A percentile compares a stretch with the other conserved stretches of the same genome.
These are phyloP conservation scores for Patella ulyssiponensis DNA, from an alignment of 2,888 invertebrate genomes.

Conservation along the genomic window DNA sequence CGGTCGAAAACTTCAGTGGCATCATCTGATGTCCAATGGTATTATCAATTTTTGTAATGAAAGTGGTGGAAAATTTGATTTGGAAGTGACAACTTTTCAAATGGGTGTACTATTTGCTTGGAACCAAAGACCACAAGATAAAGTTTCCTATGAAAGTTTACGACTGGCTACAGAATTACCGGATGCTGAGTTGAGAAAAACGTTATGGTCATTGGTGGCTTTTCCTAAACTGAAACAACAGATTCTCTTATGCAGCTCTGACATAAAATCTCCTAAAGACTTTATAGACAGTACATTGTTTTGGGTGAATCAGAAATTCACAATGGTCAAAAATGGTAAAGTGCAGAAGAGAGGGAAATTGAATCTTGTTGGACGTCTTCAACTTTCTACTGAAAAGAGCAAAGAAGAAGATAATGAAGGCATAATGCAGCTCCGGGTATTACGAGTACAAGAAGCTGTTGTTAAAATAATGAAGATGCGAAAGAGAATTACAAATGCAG, in stretches of 20 bases:
- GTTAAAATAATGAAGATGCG: conserved; percentile 99
- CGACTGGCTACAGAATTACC: conserved; percentile 96
- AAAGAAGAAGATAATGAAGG: conserved; percentile 98
- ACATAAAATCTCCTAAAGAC: conserved; percentile 89
- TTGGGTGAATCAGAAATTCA: conserved; percentile 98
- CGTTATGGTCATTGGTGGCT: conserved; percentile 93
- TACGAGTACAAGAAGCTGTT: conserved; percentile 95
- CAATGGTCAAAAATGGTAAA: conserved; percentile 91
- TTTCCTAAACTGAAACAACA: conserved; percentile 97
- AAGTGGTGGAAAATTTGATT: conserved; percentile 87
- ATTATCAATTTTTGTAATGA: conserved; percentile 95
- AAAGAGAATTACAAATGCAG: conserved; percentile 92
- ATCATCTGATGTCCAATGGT: conserved; percentile 99
- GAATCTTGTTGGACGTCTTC: conserved; percentile 95
- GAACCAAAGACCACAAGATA: conserved; percentile 95
- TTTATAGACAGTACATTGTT: conserved; percentile 93
- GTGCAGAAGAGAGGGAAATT: conserved; percentile 94
- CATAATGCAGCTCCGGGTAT: conserved; percentile 94
- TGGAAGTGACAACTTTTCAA: conserved; percentile 99
- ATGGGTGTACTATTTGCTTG: conserved; percentile 99
- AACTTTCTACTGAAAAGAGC: conserved; percentile 93
- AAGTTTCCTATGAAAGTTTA: conserved; percentile 96
- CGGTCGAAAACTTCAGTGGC: conserved; percentile 97
- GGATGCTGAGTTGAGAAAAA: conserved; percentile 93
- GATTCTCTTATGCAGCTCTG: conserved; percentile 86